Conservation (phyloP, 2,888 invertebrate genomes). For the Dugesia japonica region DNA sequence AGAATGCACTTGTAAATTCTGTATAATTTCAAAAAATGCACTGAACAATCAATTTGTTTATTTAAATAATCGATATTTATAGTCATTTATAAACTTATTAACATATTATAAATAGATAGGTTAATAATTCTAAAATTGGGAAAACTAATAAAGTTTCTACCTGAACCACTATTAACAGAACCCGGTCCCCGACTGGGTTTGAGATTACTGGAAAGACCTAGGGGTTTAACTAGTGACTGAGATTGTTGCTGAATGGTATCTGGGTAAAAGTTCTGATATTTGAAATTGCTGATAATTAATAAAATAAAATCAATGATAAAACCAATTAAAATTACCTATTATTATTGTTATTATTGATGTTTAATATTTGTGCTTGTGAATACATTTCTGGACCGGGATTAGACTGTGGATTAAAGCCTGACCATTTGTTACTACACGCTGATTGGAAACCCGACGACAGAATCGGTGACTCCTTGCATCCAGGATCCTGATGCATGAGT, state of each 20-base stretch:
- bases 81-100: too few species aligned
- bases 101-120: too few species aligned
- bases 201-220: constrained; percentile 12
- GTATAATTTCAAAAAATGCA: too few species aligned
- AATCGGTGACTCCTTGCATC: constrained; percentile 7
- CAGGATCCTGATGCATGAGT: not conserved
- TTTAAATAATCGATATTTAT: too few species aligned
- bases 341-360: not conserved
- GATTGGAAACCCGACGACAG: not conserved
- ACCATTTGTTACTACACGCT: not conserved
- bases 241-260: not conserved
- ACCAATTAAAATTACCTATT: too few species aligned
- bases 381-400: constrained; percentile 5
- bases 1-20: too few species aligned
- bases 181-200: not conserved
- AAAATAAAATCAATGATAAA: not conserved
- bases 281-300: not conserved
- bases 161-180: constrained; percentile 14
- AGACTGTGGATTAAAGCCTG: not conserved
- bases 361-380: not conserved
- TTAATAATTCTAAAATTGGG: too few species aligned
- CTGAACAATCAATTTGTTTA: too few species aligned
- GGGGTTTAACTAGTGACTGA: not conserved
- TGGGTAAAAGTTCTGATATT: not conserved
- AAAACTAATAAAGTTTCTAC: not conserved